Evolutionary conservation across 2,888 invertebrate genomes (phyloP).

Genomic region (Volucella inflata): DNA sequence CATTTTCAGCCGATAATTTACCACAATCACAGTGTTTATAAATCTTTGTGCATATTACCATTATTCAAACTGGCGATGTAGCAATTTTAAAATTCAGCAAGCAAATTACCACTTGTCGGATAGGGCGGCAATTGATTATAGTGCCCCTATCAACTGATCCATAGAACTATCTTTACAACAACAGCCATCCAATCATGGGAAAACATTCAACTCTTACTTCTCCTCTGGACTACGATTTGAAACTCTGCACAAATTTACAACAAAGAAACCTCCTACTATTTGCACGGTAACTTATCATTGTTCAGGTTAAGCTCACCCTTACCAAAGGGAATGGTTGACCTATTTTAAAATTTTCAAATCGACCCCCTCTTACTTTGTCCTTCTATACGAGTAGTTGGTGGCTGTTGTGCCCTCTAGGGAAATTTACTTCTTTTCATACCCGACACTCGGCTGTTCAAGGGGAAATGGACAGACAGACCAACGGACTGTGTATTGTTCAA

Average conservation of each 20-base stretch:
- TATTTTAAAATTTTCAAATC: conserved; percentile 71
- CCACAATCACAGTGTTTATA: conserved; percentile 13
- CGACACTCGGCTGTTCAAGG: conserved; percentile 13
- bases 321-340: conserved; percentile 48
- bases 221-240: conserved; percentile 6
- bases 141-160: conserved; percentile 25
- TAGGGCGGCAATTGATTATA: conserved; percentile 59
- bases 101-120: conserved; percentile 65
- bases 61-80: conserved; percentile 16
- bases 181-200: conserved; percentile 42
- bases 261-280: conserved; percentile 69
- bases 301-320: conserved; percentile 23
- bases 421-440: conserved; percentile 63
- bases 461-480: conserved; percentile 23
- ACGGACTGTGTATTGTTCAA: conserved; percentile 39
- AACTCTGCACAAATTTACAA: conserved; percentile 49
- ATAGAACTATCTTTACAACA: conserved; percentile 10
- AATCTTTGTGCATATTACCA: conserved; percentile 59
- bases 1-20: neutral
- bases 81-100: conserved; percentile 64
- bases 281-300: conserved; percentile 61
- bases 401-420: conserved; percentile 56
- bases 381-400: neutral
- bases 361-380: conserved; percentile 29
- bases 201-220: neutral